Evolutionary conservation across 2,113 vertebrate genomes (phyloP).

Genomic region (Leuciscus idus): DNA sequence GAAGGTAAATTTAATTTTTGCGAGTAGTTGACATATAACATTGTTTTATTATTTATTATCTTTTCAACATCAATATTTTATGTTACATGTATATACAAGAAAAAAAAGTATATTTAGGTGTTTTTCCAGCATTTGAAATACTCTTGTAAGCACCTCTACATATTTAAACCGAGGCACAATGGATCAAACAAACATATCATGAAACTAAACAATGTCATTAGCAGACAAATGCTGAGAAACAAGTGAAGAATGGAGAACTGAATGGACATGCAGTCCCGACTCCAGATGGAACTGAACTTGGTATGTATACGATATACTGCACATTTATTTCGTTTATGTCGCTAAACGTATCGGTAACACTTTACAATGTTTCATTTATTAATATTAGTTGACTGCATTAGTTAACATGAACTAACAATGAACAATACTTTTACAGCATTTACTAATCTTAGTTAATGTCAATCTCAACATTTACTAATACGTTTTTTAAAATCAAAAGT

Average conservation of each 20-base stretch:
- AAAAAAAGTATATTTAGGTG: background rate
- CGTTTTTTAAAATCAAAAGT: too few relatives aligned
- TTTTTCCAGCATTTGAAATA: too few relatives aligned
- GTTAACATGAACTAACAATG: too few relatives aligned
- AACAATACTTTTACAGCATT: too few relatives aligned
- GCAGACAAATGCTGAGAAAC: constrained; percentile 51
- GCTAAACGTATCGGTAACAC: background rate
- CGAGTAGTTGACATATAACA: background rate
- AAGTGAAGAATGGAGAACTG: constrained; percentile 64
- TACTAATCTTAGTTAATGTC: too few relatives aligned
- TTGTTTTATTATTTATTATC: background rate
- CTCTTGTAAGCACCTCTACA: background rate
- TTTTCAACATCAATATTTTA: background rate
- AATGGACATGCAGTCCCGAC: constrained; percentile 63
- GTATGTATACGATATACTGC: constrained; percentile 54
- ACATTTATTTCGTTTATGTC: background rate
- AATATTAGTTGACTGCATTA: too few relatives aligned
- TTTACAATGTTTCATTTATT: too few relatives aligned
- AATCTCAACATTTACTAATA: too few relatives aligned
- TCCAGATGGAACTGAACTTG: constrained; percentile 48
- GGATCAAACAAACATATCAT: background rate
- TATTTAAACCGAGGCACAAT: background rate
- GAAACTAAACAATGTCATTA: constrained; percentile 6
- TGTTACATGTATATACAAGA: background rate
- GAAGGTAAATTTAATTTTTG: constrained; percentile 59